Base-by-base conservation (phyloP, 1,140 invertebrate genomes). In the Lamellibrachia luymesi region DNA sequence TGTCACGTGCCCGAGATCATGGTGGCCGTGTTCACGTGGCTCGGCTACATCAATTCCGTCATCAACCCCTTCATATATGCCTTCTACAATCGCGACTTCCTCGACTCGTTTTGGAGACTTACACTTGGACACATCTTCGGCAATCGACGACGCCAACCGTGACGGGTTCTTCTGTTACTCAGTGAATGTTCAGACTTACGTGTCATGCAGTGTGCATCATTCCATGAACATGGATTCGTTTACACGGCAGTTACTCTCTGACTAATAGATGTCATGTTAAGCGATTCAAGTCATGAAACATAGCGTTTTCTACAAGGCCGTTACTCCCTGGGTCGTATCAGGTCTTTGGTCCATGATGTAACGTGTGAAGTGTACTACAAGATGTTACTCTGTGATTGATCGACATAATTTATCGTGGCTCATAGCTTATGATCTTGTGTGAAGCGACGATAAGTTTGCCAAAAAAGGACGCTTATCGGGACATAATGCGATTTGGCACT, bases 51-150 rank as follows among this genome's bases (percentile, higher is more conserved):
- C 90, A 94, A 94, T 80, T 93, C 92, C 17, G 92, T 92, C 51
- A 51, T 94, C 56, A 94, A 94, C 91, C 94, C 94, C 51, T 92
- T 94, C 92, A 92, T 94, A 8, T 94, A 94, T 90, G 93, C 93
- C 50, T 93, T 94, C 52, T 93, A 94, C 80, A 93, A 94, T 51
- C 50, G 89, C 90, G 92, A 94, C 49, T 94, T 94, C 93, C 52
- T 93, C 13, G 64, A 50, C 22, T 93, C 94, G 50, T 94, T 94
- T 91, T 94, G 92, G 80, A 91, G 92, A 50, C 64, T 93, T 50
- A 93, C 93, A 27, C 22, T 93, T 7, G 93, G 93, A 17, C 80
- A 50, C 38, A 25, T 93, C 49, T 91, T 90, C 80, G 27, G 51
- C 50, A 51, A 25, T 49, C 22, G 93, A 50, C 93, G 93, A 6